Percentiles rank a stretch among this genome's conserved stretches.
Evolutionary conservation across 23 tunicate genomes (phyloP).

Genomic region (Botrylloides violaceus): DNA sequence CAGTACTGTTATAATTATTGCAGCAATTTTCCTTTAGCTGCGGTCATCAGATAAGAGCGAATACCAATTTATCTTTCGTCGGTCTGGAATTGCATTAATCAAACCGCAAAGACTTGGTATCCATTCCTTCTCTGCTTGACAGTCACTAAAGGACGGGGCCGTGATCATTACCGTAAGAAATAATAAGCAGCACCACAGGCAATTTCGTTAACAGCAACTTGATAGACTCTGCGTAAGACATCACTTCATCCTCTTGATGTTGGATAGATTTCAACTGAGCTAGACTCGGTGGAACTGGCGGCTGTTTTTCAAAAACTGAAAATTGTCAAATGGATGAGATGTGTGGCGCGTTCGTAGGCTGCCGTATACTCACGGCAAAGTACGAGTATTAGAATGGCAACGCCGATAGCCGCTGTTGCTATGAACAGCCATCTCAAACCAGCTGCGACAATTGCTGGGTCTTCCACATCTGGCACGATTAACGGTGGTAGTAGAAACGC

Average conservation of each 20-base stretch:
- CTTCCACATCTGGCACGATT: conserved; percentile 73
- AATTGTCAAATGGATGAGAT: too few species aligned
- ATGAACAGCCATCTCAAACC: conserved; percentile 57
- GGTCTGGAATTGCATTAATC: too few species aligned
- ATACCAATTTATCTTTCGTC: too few species aligned
- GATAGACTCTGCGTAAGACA: conserved; percentile 45
- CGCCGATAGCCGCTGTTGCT: conserved; percentile 51
- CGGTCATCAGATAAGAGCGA: too few species aligned
- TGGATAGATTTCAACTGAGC: conserved; percentile 39
- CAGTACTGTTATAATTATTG: too few species aligned
- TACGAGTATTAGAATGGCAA: conserved; percentile 19
- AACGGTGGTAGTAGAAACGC: conserved; percentile 82
- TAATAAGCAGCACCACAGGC: conserved; percentile 57
- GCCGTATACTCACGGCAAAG: neutral
- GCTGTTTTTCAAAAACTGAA: conserved; percentile 54
- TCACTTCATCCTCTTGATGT: conserved; percentile 8
- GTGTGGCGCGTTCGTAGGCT: too few species aligned
- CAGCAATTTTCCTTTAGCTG: too few species aligned
- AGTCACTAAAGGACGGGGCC: too few species aligned
- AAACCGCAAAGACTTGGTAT: too few species aligned
- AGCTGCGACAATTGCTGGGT: conserved; percentile 26
- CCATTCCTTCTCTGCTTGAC: too few species aligned
- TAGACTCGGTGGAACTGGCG: conserved; percentile 52
- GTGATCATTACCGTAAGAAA: conserved; percentile 63
- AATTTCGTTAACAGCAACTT: conserved; percentile 28